A percentile compares a stretch with the other conserved stretches of the same genome.
Evolutionary conservation across 2,797 vertebrate species (phyloP).

Genomic region (Chaetophractus vellerosus): DNA sequence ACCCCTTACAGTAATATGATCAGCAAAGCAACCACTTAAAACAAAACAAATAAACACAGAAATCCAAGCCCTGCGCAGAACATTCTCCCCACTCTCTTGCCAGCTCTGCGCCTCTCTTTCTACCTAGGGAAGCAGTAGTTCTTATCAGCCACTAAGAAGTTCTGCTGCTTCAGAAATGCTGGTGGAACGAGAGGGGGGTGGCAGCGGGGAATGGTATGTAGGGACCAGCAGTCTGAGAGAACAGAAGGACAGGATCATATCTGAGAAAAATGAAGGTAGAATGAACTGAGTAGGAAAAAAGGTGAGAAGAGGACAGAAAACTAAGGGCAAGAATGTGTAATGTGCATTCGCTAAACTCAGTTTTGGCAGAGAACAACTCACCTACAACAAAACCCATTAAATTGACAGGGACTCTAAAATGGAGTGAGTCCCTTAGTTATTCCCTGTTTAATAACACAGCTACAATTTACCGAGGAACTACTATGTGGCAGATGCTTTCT

Average conservation of each 20-base stretch:
- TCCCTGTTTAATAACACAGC: neutral
- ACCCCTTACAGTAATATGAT: constrained; percentile 77
- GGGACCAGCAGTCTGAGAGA: neutral
- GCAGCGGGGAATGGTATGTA: neutral
- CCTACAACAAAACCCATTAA: neutral
- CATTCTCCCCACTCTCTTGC: neutral
- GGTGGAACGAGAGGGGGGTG: neutral
- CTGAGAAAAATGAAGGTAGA: constrained; percentile 9
- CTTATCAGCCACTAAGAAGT: constrained; percentile 13
- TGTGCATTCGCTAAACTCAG: neutral
- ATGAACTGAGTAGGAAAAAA: neutral
- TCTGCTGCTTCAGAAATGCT: constrained; percentile 21
- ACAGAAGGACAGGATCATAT: neutral
- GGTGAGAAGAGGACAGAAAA: neutral
- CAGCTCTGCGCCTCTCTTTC: neutral
- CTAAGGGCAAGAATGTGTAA: neutral
- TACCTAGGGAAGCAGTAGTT: neutral
- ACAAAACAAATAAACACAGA: constrained; percentile 70
- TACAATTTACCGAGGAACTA: neutral
- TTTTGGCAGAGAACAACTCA: neutral
- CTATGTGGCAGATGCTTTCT: neutral
- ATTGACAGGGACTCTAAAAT: neutral
- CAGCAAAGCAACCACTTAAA: constrained; percentile 78
- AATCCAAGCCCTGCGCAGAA: neutral
- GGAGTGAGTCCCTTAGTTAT: fast-evolving